These are phyloP conservation scores for Carollia perspicillata DNA, from an alignment of 2,113 vertebrate genomes.

Conservation along the genomic window DNA sequence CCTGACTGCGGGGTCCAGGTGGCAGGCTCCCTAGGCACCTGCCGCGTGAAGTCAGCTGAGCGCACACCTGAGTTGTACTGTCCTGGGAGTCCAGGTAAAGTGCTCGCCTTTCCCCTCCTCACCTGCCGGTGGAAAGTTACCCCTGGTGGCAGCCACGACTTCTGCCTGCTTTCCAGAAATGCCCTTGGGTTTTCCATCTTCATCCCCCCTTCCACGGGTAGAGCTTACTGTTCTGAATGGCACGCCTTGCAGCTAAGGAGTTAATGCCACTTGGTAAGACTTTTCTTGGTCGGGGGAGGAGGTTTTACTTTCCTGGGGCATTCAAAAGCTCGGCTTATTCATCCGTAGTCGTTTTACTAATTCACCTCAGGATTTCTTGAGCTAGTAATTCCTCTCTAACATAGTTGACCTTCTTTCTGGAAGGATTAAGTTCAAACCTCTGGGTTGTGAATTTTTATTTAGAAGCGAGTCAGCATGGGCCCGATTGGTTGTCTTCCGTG, in stretches of 20 bases:
- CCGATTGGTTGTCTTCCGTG: not conserved
- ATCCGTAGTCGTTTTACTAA: not conserved
- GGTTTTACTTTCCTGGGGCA: not conserved
- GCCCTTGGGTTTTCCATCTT: not conserved
- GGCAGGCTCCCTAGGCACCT: not conserved
- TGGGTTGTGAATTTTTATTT: not conserved
- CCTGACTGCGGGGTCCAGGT: not conserved
- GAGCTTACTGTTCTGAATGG: not conserved
- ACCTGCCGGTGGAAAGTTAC: not conserved
- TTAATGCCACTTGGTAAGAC: not conserved
- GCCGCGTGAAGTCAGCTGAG: not conserved
- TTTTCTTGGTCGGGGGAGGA: not conserved
- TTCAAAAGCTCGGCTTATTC: not conserved
- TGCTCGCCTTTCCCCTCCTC: not conserved
- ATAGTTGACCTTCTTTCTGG: not conserved
- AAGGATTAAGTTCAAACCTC: not conserved
- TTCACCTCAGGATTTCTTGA: not conserved
- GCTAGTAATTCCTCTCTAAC: not conserved
- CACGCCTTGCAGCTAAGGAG: not conserved
- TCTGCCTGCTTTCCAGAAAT: not conserved
- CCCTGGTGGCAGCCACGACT: not conserved
- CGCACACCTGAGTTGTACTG: not conserved
- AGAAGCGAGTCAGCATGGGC: not conserved
- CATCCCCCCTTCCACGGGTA: not conserved
- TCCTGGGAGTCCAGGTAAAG: not conserved